A percentile compares a stretch with the other conserved stretches of the same genome.
These are phyloP conservation scores for Dermatophagoides farinae DNA, from an alignment of 1,140 invertebrate species.

Conservation along the genomic window DNA sequence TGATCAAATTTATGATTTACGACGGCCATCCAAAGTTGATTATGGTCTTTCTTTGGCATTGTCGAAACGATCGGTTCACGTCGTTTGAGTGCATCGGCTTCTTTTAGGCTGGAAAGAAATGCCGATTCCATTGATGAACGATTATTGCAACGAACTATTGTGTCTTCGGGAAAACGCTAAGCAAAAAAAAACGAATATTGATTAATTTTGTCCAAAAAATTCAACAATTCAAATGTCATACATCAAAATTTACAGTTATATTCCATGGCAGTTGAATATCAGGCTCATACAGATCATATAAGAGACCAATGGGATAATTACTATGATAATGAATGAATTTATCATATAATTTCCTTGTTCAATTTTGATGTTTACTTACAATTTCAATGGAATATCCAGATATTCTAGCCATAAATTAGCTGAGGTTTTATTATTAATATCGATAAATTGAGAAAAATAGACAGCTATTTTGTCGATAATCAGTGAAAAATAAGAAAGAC, in stretches of 20 bases:
- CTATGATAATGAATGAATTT: slow-evolving; percentile 24
- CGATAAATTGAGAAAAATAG: slow-evolving; percentile 63
- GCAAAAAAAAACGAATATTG: slow-evolving; percentile 18
- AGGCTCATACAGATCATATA: slow-evolving; percentile 55
- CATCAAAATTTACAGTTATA: slow-evolving; percentile 74
- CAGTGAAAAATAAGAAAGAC: slow-evolving; percentile 83
- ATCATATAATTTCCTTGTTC: slow-evolving; percentile 3
- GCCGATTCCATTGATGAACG: slow-evolving; percentile 77
- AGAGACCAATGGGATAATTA: slow-evolving; percentile 86
- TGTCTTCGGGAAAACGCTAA: slow-evolving; percentile 30
- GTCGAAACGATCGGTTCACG: slow-evolving; percentile 65
- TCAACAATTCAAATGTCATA: slow-evolving; percentile 3
- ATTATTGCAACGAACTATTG: slow-evolving; percentile 29
- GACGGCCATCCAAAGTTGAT: slow-evolving; percentile 80
- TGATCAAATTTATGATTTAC: slow-evolving; percentile 96
- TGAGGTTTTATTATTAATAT: slow-evolving; percentile 53
- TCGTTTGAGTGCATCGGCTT: slow-evolving; percentile 92
- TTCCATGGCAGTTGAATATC: slow-evolving; percentile 57
- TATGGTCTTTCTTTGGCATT: slow-evolving; percentile 96
- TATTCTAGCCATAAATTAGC: slow-evolving; percentile 83
- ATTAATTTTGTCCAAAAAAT: neutral
- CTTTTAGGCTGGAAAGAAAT: slow-evolving; percentile 87
- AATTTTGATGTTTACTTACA: slow-evolving; percentile 30
- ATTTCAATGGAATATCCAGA: slow-evolving; percentile 74
- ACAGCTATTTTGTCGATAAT: slow-evolving; percentile 86